A percentile compares a stretch with the other conserved stretches of the same genome.
Conservation (phyloP, 1,140 invertebrate species). For the Meloidogyne hapla region DNA sequence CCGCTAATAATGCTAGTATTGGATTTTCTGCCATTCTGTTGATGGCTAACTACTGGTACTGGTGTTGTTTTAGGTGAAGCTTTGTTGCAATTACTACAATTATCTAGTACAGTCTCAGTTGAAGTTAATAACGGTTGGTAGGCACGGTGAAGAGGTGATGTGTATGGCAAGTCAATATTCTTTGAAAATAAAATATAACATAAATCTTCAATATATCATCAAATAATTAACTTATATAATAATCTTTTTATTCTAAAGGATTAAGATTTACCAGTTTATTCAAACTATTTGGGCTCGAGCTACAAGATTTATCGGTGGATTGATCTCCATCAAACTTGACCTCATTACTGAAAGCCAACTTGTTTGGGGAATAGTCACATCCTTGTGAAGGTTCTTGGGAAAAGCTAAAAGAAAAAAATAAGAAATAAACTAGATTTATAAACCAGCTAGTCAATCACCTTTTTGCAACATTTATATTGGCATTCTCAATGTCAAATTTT, state of each 20-base stretch:
- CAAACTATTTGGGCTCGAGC: not conserved
- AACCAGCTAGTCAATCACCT: not conserved
- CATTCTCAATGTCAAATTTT: not conserved
- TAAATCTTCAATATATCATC: too few relatives aligned
- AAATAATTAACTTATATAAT: too few relatives aligned
- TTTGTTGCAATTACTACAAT: not conserved
- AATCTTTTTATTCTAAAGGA: too few relatives aligned
- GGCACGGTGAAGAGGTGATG: constrained; percentile 6
- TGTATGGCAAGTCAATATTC: not conserved
- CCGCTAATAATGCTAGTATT: not conserved
- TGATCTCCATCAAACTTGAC: not conserved
- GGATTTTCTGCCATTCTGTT: not conserved
- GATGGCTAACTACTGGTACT: not conserved
- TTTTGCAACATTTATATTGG: not conserved
- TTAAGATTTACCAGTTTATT: not conserved
- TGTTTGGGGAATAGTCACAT: not conserved
- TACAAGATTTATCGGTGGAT: not conserved
- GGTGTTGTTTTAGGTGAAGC: not conserved
- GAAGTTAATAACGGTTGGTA: not conserved
- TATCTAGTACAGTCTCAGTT: not conserved
- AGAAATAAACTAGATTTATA: not conserved
- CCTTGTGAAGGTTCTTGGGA: not conserved
- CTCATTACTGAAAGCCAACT: not conserved
- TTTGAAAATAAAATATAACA: not conserved
- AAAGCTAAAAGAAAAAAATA: not conserved